These are phyloP conservation scores for Apamea epomidion DNA, from an alignment of 2,888 invertebrate genomes.

Conservation along the genomic window DNA sequence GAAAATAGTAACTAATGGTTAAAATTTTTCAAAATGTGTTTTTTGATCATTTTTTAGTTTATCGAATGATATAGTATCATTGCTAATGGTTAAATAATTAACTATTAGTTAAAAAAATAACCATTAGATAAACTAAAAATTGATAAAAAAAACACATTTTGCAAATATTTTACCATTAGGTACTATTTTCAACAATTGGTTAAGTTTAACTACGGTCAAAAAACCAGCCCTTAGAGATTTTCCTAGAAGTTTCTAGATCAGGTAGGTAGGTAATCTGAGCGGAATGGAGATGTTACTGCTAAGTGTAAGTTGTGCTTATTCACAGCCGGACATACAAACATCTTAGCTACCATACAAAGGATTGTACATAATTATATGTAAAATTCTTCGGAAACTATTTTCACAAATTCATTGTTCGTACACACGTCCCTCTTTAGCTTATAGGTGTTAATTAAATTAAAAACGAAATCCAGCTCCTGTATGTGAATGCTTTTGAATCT, in stretches of 20 bases:
- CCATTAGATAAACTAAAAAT: no score
- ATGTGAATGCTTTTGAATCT: conserved; percentile 45
- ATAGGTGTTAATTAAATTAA: conserved; percentile 81
- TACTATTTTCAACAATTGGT: no score
- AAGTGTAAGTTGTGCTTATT: background rate
- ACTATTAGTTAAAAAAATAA: no score
- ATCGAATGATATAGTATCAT: no score
- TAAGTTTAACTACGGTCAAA: no score
- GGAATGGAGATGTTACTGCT: background rate
- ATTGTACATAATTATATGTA: background rate
- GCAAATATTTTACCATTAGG: no score
- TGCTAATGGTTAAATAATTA: no score
- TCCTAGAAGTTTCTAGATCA: background rate
- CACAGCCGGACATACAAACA: background rate
- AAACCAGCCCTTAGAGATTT: background rate
- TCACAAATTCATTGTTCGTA: conserved; percentile 13
- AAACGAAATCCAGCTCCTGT: conserved; percentile 68
- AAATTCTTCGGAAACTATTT: background rate
- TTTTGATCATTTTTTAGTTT: no score
- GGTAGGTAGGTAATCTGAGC: background rate
- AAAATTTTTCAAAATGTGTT: no score
- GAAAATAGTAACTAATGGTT: no score
- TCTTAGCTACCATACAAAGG: background rate
- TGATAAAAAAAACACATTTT: no score
- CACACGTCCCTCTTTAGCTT: conserved; percentile 65